phyloP scores from a whole-genome alignment of 1,140 invertebrate genomes.

The Episyrphus balteatus region DNA sequence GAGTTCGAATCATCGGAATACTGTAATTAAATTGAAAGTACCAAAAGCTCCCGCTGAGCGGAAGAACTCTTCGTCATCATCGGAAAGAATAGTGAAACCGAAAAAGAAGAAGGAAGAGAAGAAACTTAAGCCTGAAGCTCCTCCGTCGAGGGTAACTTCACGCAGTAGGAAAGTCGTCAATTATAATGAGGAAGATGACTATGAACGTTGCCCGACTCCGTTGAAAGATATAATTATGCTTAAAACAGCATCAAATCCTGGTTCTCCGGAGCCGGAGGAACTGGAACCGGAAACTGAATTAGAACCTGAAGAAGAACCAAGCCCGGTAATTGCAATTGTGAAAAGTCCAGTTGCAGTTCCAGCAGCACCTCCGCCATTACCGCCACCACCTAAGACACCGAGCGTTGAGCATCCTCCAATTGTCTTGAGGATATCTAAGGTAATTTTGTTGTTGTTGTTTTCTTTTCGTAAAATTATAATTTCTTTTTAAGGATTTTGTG shows the following conservation, averaged over 20 bases:
- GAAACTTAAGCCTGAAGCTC: conserved; percentile 34
- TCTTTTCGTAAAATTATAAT: too few relatives aligned
- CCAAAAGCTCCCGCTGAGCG: conserved; percentile 39
- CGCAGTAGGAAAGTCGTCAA: conserved; percentile 31
- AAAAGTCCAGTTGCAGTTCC: conserved; percentile 6
- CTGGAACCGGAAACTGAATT: not conserved
- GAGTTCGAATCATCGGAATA: conserved; percentile 2
- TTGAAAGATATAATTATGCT: conserved; percentile 30
- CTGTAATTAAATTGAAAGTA: conserved; percentile 24
- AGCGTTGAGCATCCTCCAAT: conserved; percentile 41
- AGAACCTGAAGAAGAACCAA: conserved; percentile 25
- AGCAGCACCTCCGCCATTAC: conserved; percentile 19
- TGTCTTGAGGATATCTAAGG: conserved; percentile 48
- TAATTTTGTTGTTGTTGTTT: conserved; percentile 16
- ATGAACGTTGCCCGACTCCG: conserved; percentile 33
- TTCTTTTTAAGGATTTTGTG: too few relatives aligned
- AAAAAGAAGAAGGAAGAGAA: conserved; percentile 32
- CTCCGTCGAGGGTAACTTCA: conserved; percentile 30
- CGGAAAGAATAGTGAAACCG: conserved; percentile 15
- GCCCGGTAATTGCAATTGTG: conserved; percentile 2
- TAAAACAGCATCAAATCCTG: not conserved
- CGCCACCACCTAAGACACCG: conserved; percentile 27
- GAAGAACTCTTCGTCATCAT: conserved; percentile 16
- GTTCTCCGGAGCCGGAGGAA: not conserved
- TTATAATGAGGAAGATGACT: conserved; percentile 33